phyloP scores from a whole-genome alignment of 2,797 vertebrate genomes.

The Somateria mollissima region DNA sequence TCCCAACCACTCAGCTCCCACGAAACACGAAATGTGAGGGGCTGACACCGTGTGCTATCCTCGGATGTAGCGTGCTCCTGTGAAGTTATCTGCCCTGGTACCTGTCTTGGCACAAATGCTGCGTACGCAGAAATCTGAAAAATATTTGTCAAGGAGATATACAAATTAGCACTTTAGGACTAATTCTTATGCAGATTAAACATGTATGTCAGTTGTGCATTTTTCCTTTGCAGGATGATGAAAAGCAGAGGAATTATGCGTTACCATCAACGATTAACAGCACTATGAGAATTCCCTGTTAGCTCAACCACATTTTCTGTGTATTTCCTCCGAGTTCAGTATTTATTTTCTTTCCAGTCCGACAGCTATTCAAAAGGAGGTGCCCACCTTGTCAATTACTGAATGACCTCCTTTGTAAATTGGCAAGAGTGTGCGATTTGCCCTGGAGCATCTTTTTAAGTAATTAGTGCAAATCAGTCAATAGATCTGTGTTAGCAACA shows the following conservation, averaged over 20 bases:
- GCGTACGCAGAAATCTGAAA: background rate
- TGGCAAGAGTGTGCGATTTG: constrained; percentile 34
- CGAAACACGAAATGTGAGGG: background rate
- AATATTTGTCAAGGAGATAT: background rate
- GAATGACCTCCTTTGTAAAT: constrained; percentile 43
- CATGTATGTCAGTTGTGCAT: background rate
- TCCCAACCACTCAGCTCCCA: background rate
- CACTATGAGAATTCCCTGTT: background rate
- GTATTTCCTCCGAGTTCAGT: background rate
- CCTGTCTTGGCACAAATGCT: background rate
- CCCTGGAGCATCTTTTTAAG: constrained; percentile 52
- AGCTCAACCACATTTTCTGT: background rate
- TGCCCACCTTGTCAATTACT: background rate
- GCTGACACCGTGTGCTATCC: background rate
- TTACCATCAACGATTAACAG: background rate
- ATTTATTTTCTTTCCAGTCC: constrained; percentile 11
- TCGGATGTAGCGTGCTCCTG: background rate
- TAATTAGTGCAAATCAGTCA: constrained; percentile 59
- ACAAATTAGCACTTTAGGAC: background rate
- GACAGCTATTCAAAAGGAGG: background rate
- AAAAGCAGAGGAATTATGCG: background rate
- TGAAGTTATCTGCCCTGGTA: background rate
- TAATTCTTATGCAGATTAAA: background rate
- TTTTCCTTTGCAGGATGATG: background rate
- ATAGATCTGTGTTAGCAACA: constrained; percentile 34